phyloP scores from a whole-genome alignment of 2,797 vertebrate species.

The Enteromius treurensis region DNA sequence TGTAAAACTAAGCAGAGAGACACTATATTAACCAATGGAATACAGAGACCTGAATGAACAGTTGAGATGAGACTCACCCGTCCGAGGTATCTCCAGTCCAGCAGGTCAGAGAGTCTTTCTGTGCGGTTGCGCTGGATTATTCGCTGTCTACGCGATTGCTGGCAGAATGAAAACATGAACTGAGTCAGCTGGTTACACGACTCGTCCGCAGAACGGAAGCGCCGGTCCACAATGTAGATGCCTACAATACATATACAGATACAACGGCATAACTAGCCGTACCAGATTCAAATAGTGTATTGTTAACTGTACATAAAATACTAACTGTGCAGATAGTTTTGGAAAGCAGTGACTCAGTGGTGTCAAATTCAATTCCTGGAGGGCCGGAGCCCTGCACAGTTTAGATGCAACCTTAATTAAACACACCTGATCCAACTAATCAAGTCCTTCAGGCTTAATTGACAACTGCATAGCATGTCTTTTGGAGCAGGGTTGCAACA shows the following conservation, averaged over 20 bases:
- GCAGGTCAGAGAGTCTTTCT: slow-evolving; percentile 91
- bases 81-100: slow-evolving; percentile 96
- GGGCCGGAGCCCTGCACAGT: too few species aligned
- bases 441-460: too few species aligned
- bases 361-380: too few species aligned
- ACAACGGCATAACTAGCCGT: not conserved
- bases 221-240: slow-evolving; percentile 94
- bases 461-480: too few species aligned
- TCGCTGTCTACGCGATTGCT: slow-evolving; percentile 93
- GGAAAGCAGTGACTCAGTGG: not conserved
- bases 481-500: too few species aligned
- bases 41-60: not conserved
- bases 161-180: slow-evolving; percentile 93
- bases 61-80: slow-evolving; percentile 76
- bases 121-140: slow-evolving; percentile 95
- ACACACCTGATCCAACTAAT: too few species aligned
- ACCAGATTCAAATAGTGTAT: not conserved
- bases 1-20: slow-evolving; percentile 83
- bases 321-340: not conserved
- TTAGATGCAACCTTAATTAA: too few species aligned
- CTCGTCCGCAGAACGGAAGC: slow-evolving; percentile 89
- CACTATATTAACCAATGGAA: not conserved
- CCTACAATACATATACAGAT: slow-evolving; percentile 73
- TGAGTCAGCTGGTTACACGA: slow-evolving; percentile 96
- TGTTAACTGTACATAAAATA: not conserved